Evolutionary conservation across 1,140 invertebrate species (phyloP).

Genomic region (Hirudo medicinalis): DNA sequence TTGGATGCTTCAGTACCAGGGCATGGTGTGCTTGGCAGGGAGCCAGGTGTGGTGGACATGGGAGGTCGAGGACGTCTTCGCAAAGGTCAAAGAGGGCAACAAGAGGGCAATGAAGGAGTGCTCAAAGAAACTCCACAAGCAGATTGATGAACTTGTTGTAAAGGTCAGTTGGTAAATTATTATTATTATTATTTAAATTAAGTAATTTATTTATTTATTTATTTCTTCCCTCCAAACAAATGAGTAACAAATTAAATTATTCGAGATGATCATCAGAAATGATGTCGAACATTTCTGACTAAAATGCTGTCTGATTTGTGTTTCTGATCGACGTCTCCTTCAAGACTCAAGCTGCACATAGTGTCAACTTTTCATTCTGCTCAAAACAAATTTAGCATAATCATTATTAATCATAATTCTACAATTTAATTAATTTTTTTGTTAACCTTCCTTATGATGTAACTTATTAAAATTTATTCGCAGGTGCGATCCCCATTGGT

Average conservation of each 20-base stretch:
- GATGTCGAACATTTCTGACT: no score
- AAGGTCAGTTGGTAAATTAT: conserved; percentile 47
- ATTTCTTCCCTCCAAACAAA: neutral
- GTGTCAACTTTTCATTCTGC: no score
- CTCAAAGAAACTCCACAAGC: conserved; percentile 59
- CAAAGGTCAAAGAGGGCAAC: conserved; percentile 54
- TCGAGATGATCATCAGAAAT: no score
- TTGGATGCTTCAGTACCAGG: conserved; percentile 76
- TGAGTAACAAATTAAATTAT: no score
- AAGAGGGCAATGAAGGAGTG: conserved; percentile 80
- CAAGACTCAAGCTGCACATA: no score
- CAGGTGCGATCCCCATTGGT: conserved; percentile 53
- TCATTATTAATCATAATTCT: no score
- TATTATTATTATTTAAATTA: neutral
- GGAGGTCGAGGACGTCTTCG: conserved; percentile 75
- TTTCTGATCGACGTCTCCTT: no score
- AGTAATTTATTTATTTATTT: conserved; percentile 3
- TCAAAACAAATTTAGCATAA: no score
- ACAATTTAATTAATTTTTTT: no score
- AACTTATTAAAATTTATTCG: neutral
- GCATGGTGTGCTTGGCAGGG: conserved; percentile 68
- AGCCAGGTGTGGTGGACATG: conserved; percentile 87
- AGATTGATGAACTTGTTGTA: conserved; percentile 68
- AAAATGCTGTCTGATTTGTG: no score
- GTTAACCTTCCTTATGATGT: no score